Conservation (phyloP, 2,888 invertebrate species). For the Eupithecia tripunctaria region DNA sequence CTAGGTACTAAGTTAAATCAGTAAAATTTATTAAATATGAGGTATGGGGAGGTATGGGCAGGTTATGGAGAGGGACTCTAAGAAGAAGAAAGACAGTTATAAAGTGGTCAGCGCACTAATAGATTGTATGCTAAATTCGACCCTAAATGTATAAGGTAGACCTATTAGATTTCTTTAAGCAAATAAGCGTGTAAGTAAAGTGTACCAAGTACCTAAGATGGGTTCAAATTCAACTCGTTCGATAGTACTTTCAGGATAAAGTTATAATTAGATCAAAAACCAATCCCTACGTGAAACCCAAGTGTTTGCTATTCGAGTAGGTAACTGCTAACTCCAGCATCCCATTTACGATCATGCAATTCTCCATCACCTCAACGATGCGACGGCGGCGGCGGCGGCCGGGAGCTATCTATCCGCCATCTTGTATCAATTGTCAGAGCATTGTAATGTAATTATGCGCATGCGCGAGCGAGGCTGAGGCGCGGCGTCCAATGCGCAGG, state of each 20-base stretch:
- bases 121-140: no score
- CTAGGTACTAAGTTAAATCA: no score
- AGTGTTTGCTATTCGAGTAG: constrained; percentile 57
- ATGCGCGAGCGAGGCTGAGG: constrained; percentile 37
- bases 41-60: no score
- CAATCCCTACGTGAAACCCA: not conserved
- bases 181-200: no score
- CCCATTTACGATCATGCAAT: constrained; percentile 35
- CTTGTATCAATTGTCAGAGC: constrained; percentile 49
- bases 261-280: not conserved
- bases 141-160: no score
- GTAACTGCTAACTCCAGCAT: constrained; percentile 81
- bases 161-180: not conserved
- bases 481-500: constrained; percentile 47
- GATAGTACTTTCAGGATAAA: not conserved
- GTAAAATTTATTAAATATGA: no score
- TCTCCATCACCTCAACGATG: constrained; percentile 54
- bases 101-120: no score
- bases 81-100: no score
- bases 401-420: constrained; percentile 53
- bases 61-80: no score
- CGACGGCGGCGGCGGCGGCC: not conserved
- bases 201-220: not conserved
- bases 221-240: not conserved
- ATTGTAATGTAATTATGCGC: constrained; percentile 37